Evolutionary conservation across 2,888 invertebrate species (phyloP).

Genomic region (Mesoligia furuncula): DNA sequence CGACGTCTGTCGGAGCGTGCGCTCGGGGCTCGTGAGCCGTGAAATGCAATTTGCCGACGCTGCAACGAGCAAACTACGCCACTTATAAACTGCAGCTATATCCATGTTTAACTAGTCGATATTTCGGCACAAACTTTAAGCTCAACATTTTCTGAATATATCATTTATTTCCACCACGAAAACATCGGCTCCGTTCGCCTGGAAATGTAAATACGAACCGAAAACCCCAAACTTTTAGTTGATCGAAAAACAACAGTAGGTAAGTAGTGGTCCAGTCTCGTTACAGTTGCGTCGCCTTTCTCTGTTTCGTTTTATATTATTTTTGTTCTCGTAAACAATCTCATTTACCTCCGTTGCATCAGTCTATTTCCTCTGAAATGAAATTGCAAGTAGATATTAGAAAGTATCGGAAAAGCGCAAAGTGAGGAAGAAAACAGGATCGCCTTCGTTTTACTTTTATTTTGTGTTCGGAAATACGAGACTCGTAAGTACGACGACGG

Average conservation of each 20-base stretch:
- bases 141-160: slow-evolving; percentile 7
- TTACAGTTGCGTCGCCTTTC: slow-evolving; percentile 26
- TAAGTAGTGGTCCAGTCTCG: slow-evolving; percentile 18
- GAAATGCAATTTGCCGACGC: slow-evolving; percentile 82
- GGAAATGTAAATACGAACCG: slow-evolving; percentile 36
- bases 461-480: slow-evolving; percentile 31
- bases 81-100: slow-evolving; percentile 47
- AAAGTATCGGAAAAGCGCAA: slow-evolving; percentile 54
- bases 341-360: slow-evolving; percentile 47
- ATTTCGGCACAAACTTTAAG: slow-evolving; percentile 30
- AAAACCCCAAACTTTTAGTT: slow-evolving; percentile 35
- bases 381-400: slow-evolving; percentile 32
- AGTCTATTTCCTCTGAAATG: slow-evolving; percentile 34
- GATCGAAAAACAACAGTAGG: slow-evolving; percentile 42
- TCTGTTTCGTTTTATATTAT: slow-evolving; percentile 17
- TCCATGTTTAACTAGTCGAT: slow-evolving; percentile 17
- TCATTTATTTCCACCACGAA: slow-evolving; percentile 13
- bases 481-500: not conserved
- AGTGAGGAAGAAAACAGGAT: slow-evolving; percentile 39
- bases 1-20: slow-evolving; percentile 51
- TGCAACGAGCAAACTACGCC: slow-evolving; percentile 70
- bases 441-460: slow-evolving; percentile 29
- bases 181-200: slow-evolving; percentile 20
- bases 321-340: slow-evolving; percentile 36
- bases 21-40: slow-evolving; percentile 71